Evolutionary conservation across 2,888 invertebrate species (phyloP).

Genomic region (Ennomos fuscantarius): DNA sequence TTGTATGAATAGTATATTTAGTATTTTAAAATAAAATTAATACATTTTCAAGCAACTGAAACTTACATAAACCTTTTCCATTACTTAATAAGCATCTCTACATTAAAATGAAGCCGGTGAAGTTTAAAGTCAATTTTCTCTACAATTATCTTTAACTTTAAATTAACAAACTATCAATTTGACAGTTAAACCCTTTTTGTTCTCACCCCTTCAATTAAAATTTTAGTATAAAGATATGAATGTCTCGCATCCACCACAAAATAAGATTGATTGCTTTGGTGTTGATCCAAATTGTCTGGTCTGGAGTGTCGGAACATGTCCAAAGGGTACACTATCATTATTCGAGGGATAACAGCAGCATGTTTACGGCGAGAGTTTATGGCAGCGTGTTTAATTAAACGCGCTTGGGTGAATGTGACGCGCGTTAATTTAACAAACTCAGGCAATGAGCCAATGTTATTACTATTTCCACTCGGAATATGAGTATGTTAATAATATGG

Average conservation of each 20-base stretch:
- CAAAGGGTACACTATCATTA: conserved; percentile 19
- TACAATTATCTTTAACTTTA: no score
- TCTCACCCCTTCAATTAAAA: no score
- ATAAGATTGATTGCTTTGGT: conserved; percentile 27
- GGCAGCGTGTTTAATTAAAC: conserved; percentile 55
- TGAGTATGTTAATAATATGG: conserved; percentile 7
- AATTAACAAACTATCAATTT: no score
- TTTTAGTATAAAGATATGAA: conserved; percentile 29
- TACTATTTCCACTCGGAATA: conserved; percentile 30
- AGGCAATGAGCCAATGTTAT: conserved; percentile 36
- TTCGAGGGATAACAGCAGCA: conserved; percentile 21
- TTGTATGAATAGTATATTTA: no score
- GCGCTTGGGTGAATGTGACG: conserved; percentile 45
- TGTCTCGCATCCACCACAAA: conserved; percentile 16
- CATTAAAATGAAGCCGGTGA: no score
- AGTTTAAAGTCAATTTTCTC: no score
- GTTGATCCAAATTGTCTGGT: conserved; percentile 23
- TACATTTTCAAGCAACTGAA: no score
- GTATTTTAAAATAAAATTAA: no score
- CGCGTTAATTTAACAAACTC: conserved; percentile 33
- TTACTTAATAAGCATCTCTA: no score
- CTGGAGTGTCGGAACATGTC: conserved; percentile 13
- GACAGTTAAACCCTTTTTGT: no score
- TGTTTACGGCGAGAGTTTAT: conserved; percentile 19
- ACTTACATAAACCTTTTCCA: no score